A percentile compares a stretch with the other conserved stretches of the same genome.
phyloP scores from a whole-genome alignment of 2,888 invertebrate species.

The Drosophila antonietae region DNA sequence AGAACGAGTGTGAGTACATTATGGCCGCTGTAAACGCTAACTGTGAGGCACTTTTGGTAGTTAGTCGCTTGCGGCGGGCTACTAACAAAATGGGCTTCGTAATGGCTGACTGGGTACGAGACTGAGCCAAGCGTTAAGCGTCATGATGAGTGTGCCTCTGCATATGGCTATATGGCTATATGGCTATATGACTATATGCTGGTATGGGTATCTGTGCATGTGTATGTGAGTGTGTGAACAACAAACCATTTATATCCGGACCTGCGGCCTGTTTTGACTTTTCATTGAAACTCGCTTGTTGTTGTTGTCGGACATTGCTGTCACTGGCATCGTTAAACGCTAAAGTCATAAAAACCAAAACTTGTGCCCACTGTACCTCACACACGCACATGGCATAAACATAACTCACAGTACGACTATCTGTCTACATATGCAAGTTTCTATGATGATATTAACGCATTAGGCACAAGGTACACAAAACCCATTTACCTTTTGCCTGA shows the following conservation, averaged over 20 bases:
- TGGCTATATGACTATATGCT: no score
- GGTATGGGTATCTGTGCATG: not conserved
- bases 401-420: slow-evolving; percentile 30
- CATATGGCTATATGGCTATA: slow-evolving; percentile 25
- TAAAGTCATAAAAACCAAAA: slow-evolving; percentile 68
- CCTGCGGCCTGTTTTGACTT: slow-evolving; percentile 77
- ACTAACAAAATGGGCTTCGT: slow-evolving; percentile 77
- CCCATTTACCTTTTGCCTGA: slow-evolving; percentile 72
- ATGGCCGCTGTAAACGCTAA: slow-evolving; percentile 58
- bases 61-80: slow-evolving; percentile 74
- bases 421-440: slow-evolving; percentile 26
- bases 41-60: slow-evolving; percentile 65
- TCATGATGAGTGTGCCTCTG: slow-evolving; percentile 63
- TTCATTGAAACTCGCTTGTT: slow-evolving; percentile 71
- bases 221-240: slow-evolving; percentile 54
- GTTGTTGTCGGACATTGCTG: slow-evolving; percentile 50
- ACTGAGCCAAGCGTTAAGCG: slow-evolving; percentile 74
- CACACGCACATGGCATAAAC: slow-evolving; percentile 21
- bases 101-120: slow-evolving; percentile 73
- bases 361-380: slow-evolving; percentile 57
- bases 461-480: slow-evolving; percentile 79
- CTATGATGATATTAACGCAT: slow-evolving; percentile 75
- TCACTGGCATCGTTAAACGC: slow-evolving; percentile 71
- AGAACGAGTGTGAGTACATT: slow-evolving; percentile 39
- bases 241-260: slow-evolving; percentile 79